Evolutionary conservation across 2,797 vertebrate genomes (phyloP), one percentile per base, ranked within the genome.

Genomic region (Acanthopagrus latus): DNA sequence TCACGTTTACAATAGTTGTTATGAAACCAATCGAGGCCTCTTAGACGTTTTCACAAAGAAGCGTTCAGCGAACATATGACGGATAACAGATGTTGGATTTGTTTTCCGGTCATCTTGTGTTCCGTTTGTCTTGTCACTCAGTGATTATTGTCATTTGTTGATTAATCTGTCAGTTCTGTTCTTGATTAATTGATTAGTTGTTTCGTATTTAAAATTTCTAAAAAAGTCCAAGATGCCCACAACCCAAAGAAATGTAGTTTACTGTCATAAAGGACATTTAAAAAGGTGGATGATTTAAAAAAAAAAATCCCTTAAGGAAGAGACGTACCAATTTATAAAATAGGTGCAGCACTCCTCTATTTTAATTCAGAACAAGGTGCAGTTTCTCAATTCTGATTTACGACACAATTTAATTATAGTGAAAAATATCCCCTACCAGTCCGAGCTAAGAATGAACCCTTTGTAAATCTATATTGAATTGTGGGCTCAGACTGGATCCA

Each of bases 1-100:
- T 86, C 87, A 82, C 50, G 16, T 76, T 25, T 25, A 88, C 85
- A 87, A 87, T 82, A 76, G 82, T 82, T 85, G 83, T 90, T 89
- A 92, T 88, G 33, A 84, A 88, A 75, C 70, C 73, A 80, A 66
- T 77, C 69, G 13, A 20, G 20, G 70, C 54, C 47, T 48, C 21
- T 74, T 60, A 6, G 27, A 74, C 46, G 59, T 44, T 82, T 79
- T 68, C 11, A 23, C 44, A 20, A 41, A 43, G 64, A 50, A 8
- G 50, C 33, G 62, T 83, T 23, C 11, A 14, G 25, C 50, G 38
- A 16, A 60, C 14, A 46, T 38, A 41, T 54, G 64, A 60, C 67
- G 57, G 55, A 57, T 27, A 58, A 10, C 21, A 78, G 17, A 59
- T 65, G 54, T 62, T 51, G 48, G 46, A 16, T 46, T 66, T 54